Conservation (phyloP, 2,888 invertebrate genomes). For the Noctua janthe region DNA sequence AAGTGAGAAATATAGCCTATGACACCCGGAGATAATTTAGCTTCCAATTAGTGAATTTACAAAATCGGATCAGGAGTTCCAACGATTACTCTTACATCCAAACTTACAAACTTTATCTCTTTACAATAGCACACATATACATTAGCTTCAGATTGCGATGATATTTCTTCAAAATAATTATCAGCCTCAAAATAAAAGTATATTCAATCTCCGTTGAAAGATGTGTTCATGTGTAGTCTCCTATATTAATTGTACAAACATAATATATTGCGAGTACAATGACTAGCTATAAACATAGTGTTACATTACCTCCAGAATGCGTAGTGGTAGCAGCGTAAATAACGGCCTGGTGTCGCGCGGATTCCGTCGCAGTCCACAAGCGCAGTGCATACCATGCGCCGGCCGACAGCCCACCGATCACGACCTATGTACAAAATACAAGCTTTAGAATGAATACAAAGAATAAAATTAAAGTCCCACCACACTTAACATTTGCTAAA, state of each 20-base stretch:
- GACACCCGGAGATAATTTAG: not conserved
- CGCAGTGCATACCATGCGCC: constrained; percentile 94
- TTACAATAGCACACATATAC: too few relatives aligned
- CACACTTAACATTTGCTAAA: not conserved
- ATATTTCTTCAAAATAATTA: too few relatives aligned
- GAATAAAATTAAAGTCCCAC: not conserved
- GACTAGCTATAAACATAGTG: constrained; percentile 6
- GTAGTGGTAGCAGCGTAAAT: constrained; percentile 94
- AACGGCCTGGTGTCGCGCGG: constrained; percentile 91
- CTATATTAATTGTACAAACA: not conserved
- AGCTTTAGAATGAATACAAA: not conserved
- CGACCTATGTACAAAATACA: constrained; percentile 73
- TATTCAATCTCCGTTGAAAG: not conserved
- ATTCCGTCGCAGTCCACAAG: constrained; percentile 94
- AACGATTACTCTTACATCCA: too few relatives aligned
- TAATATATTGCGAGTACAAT: not conserved
- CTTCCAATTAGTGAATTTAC: not conserved
- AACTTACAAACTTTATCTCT: too few relatives aligned
- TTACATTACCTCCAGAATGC: constrained; percentile 92
- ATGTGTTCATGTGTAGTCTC: not conserved
- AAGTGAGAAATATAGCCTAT: not conserved
- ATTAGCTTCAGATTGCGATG: too few relatives aligned
- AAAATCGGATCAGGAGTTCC: not conserved
- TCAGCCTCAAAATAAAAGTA: not conserved
- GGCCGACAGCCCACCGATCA: constrained; percentile 92